These are phyloP conservation scores for Drosophila grimshawi DNA, from an alignment of 1,140 invertebrate species.

Conservation along the genomic window DNA sequence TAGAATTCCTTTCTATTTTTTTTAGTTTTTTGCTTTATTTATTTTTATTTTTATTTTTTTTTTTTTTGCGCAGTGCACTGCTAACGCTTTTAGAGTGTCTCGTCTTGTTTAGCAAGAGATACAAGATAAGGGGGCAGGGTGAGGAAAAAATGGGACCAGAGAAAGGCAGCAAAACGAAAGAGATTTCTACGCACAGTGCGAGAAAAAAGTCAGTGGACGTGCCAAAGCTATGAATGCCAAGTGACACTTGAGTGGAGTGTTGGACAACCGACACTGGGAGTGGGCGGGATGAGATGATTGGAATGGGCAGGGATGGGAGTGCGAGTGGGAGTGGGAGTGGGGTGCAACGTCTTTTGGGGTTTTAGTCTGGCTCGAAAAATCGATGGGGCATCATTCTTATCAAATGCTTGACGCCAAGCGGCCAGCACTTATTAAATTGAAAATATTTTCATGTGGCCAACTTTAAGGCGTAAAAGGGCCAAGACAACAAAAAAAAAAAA, in stretches of 20 bases:
- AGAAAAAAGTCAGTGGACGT: constrained; percentile 54
- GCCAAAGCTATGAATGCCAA: constrained; percentile 57
- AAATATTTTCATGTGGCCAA: constrained; percentile 26
- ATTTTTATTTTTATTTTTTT: neutral
- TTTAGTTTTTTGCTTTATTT: neutral
- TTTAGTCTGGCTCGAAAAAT: constrained; percentile 32
- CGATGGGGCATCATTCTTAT: constrained; percentile 30
- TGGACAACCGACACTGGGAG: constrained; percentile 18
- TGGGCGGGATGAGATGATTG: neutral
- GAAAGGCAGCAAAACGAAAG: constrained; percentile 12
- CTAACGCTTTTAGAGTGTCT: constrained; percentile 42
- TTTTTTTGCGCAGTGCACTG: constrained; percentile 19
- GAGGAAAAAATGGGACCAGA: neutral
- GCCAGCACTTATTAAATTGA: constrained; percentile 55
- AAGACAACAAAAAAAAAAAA: neutral
- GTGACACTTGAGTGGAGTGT: constrained; percentile 56
- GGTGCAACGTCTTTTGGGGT: neutral
- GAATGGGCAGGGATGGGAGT: neutral
- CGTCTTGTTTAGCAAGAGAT: constrained; percentile 33
- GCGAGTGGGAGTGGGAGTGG: no score
- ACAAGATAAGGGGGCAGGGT: neutral
- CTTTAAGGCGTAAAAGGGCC: constrained; percentile 35
- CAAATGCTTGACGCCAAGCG: constrained; percentile 20
- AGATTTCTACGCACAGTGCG: constrained; percentile 48
- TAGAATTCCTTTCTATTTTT: neutral